Conservation (phyloP, 53 echinoderm and acorn worm genomes). For the Hippasteria phrygiana region DNA sequence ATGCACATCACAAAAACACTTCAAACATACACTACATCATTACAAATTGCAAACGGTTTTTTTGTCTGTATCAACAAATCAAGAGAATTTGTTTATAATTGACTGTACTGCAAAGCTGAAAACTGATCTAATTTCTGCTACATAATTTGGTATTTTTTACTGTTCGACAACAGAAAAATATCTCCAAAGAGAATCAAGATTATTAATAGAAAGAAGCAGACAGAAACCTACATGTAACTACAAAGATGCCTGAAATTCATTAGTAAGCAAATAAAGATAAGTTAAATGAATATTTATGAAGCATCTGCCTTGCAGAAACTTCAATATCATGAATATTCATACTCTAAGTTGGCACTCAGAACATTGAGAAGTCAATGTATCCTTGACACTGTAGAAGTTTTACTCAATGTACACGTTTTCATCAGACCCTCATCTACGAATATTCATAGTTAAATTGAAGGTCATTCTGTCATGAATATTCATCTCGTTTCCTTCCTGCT, state of each 20-base stretch:
- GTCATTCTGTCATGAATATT: background rate
- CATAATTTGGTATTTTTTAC: background rate
- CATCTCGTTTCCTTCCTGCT: background rate
- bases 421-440: background rate
- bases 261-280: background rate
- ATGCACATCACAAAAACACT: too few relatives aligned
- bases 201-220: background rate
- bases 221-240: background rate
- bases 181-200: too few relatives aligned
- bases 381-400: background rate
- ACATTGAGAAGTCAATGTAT: background rate
- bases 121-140: too few relatives aligned
- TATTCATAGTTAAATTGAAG: background rate
- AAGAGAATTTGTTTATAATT: too few relatives aligned
- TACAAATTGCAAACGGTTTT: too few relatives aligned
- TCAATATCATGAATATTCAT: background rate
- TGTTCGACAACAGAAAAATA: background rate
- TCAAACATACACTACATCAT: too few relatives aligned
- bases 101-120: too few relatives aligned
- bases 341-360: background rate
- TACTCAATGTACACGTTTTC: too few relatives aligned
- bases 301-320: background rate
- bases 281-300: conserved; percentile 19
- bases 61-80: too few relatives aligned
- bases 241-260: background rate